Conservation (phyloP, 2,888 invertebrate species). For the Scaptomyza polygonia region DNA sequence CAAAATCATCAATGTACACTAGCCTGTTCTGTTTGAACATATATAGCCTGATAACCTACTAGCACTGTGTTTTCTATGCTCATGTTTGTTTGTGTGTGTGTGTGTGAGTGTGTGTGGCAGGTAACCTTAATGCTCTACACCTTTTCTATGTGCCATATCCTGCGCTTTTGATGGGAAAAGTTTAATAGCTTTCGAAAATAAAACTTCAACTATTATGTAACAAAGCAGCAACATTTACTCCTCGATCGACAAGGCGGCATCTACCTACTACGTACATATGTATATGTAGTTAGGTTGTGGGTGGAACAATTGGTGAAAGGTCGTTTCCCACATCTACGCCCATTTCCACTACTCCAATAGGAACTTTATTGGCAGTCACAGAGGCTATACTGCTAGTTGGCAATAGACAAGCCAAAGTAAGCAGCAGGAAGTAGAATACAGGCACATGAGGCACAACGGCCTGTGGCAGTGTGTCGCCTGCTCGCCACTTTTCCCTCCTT, state of each 20-base stretch:
- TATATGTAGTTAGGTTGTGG: conserved; percentile 4
- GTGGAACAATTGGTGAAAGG: conserved; percentile 14
- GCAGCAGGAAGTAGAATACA: conserved; percentile 14
- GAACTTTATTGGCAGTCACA: conserved; percentile 63
- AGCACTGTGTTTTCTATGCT: conserved; percentile 11
- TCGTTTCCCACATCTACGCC: neutral
- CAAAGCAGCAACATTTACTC: conserved; percentile 70
- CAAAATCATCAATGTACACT: conserved; percentile 34
- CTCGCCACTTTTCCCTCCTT: neutral
- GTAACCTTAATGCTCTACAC: conserved; percentile 73
- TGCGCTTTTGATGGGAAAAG: conserved; percentile 79
- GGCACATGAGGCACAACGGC: conserved; percentile 34
- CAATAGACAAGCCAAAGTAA: conserved; percentile 31
- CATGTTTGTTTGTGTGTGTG: neutral
- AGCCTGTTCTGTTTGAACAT: conserved; percentile 46
- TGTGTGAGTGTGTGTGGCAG: conserved; percentile 21
- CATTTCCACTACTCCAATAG: conserved; percentile 3
- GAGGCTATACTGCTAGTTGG: conserved; percentile 41
- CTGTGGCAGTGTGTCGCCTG: conserved; percentile 22
- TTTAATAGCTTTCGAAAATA: conserved; percentile 82
- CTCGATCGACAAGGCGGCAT: conserved; percentile 58
- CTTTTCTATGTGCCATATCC: conserved; percentile 70
- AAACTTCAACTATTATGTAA: conserved; percentile 80
- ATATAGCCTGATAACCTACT: conserved; percentile 49
- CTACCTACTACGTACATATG: neutral